Evolutionary conservation across 2,888 invertebrate species (phyloP).

Genomic region (Polydrusus cervinus): DNA sequence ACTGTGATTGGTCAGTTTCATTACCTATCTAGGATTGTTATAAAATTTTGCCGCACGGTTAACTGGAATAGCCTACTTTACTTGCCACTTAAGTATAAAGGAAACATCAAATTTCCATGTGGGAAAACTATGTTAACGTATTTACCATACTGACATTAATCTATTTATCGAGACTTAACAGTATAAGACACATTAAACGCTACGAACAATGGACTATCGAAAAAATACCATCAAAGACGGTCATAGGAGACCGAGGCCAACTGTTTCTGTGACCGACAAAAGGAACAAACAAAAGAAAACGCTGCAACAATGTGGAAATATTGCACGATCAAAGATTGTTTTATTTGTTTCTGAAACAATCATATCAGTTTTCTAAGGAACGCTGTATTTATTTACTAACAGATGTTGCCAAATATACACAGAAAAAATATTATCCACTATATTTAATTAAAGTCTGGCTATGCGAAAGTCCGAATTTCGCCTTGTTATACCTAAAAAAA

Average conservation of each 20-base stretch:
- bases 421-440: no score
- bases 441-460: no score
- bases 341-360: conserved; percentile 23
- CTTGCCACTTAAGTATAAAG: no score
- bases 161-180: conserved; percentile 1
- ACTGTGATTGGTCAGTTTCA: no score
- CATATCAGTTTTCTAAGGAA: not conserved
- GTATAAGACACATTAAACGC: conserved; percentile 14
- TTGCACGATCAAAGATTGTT: conserved; percentile 6
- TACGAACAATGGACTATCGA: conserved; percentile 16
- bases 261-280: conserved; percentile 25
- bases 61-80: no score
- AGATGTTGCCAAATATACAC: not conserved
- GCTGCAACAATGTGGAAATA: conserved; percentile 9
- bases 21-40: no score
- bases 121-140: not conserved
- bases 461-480: no score
- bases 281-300: conserved; percentile 16
- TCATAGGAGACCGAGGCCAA: conserved; percentile 17
- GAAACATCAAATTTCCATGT: not conserved
- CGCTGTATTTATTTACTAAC: not conserved
- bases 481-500: no score
- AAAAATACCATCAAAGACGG: conserved; percentile 19
- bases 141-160: not conserved
- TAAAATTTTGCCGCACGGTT: no score